phyloP scores from a whole-genome alignment of 2,797 vertebrate species.

The Sebastes alutus region DNA sequence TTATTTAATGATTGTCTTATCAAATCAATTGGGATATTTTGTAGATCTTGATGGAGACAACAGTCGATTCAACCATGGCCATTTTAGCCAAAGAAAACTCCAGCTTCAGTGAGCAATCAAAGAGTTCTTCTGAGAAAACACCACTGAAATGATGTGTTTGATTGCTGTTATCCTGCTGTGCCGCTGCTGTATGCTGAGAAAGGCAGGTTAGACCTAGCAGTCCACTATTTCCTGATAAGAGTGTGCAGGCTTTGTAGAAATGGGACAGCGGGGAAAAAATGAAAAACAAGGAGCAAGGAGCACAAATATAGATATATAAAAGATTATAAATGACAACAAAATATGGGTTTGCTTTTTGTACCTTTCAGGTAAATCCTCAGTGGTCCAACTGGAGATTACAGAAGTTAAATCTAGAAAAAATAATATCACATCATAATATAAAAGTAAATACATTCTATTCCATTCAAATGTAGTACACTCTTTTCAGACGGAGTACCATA shows the following conservation, averaged over 20 bases:
- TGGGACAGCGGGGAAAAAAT: accelerated
- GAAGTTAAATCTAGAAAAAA: neutral
- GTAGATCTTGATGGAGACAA: neutral
- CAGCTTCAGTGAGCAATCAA: neutral
- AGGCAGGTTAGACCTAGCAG: neutral
- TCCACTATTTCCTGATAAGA: neutral
- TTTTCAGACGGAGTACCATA: neutral
- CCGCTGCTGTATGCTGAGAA: neutral
- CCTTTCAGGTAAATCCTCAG: neutral
- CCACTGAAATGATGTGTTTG: neutral
- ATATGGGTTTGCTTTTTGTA: neutral
- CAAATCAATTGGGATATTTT: neutral
- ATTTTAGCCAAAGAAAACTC: neutral
- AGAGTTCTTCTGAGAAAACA: neutral
- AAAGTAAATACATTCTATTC: neutral
- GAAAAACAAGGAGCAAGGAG: neutral
- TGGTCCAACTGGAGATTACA: neutral
- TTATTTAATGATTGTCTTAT: neutral
- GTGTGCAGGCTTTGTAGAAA: neutral
- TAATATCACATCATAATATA: neutral
- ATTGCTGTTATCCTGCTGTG: constrained; percentile 11
- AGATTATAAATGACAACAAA: neutral
- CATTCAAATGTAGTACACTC: neutral
- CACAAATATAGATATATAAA: neutral
- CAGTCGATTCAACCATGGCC: neutral